These are phyloP conservation scores for Chymomyza costata DNA, from an alignment of 1,140 invertebrate species.

Conservation along the genomic window DNA sequence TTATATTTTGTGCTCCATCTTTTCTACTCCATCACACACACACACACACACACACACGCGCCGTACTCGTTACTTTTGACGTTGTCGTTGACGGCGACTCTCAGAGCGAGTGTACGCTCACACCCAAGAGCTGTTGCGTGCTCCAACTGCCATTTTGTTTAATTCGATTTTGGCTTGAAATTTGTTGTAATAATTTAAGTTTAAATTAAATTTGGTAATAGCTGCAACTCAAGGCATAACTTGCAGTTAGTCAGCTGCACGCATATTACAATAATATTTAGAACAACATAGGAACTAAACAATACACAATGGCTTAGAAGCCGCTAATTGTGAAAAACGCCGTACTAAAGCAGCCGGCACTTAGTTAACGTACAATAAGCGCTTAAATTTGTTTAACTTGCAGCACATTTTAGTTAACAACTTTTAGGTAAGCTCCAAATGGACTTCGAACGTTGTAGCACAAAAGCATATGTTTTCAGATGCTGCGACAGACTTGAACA, in stretches of 20 bases:
- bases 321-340: no score
- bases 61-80: slow-evolving; percentile 33
- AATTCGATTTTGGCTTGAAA: slow-evolving; percentile 28
- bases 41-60: slow-evolving; percentile 11
- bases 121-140: slow-evolving; percentile 39
- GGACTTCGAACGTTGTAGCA: slow-evolving; percentile 32
- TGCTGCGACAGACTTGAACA: slow-evolving; percentile 19
- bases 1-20: slow-evolving; percentile 41
- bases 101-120: slow-evolving; percentile 33
- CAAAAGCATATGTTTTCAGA: slow-evolving; percentile 33
- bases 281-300: no score
- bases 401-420: slow-evolving; percentile 35
- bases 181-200: slow-evolving; percentile 20
- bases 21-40: slow-evolving; percentile 35
- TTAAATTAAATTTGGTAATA: no score
- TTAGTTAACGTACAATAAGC: slow-evolving; percentile 42
- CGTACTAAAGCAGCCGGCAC: slow-evolving; percentile 16
- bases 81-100: slow-evolving; percentile 5
- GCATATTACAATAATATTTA: no score
- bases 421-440: slow-evolving; percentile 30
- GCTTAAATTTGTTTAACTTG: slow-evolving; percentile 24
- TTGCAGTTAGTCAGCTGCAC: no score
- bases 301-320: no score
- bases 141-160: slow-evolving; percentile 48
- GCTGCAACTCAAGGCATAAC: no score